Evolutionary conservation across 2,888 invertebrate genomes (phyloP).

Genomic region (Electrophaes corylata): DNA sequence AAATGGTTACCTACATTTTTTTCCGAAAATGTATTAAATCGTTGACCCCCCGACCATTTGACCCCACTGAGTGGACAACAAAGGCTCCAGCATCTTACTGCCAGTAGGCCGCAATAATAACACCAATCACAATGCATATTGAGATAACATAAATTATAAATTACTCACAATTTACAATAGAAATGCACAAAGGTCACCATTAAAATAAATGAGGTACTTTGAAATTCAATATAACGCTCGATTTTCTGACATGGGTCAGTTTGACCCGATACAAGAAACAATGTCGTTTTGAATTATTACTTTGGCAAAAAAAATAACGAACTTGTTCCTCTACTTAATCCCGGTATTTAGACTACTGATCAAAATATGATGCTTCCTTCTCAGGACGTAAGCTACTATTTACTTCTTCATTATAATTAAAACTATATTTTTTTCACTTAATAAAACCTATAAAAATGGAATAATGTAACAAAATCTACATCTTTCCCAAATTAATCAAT

Average conservation of each 20-base stretch:
- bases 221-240: conserved; percentile 30
- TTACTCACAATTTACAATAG: conserved; percentile 45
- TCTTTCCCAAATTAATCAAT: background rate
- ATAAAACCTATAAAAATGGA: too few relatives aligned
- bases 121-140: conserved; percentile 74
- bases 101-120: conserved; percentile 76
- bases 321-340: background rate
- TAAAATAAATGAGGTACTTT: conserved; percentile 34
- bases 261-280: conserved; percentile 26
- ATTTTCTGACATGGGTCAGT: conserved; percentile 30
- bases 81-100: conserved; percentile 69
- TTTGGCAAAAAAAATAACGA: conserved; percentile 19
- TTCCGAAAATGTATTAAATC: conserved; percentile 70
- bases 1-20: conserved; percentile 61
- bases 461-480: background rate
- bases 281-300: conserved; percentile 14
- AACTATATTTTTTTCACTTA: too few relatives aligned
- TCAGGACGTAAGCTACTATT: too few relatives aligned
- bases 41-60: conserved; percentile 77
- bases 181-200: conserved; percentile 40
- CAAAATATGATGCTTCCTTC: too few relatives aligned
- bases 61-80: conserved; percentile 65
- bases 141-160: conserved; percentile 81
- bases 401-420: too few relatives aligned
- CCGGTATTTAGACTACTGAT: background rate